Evolutionary conservation across 53 echinoderm and acorn worm species (phyloP).

Genomic region (Temnopleurus reevesii): DNA sequence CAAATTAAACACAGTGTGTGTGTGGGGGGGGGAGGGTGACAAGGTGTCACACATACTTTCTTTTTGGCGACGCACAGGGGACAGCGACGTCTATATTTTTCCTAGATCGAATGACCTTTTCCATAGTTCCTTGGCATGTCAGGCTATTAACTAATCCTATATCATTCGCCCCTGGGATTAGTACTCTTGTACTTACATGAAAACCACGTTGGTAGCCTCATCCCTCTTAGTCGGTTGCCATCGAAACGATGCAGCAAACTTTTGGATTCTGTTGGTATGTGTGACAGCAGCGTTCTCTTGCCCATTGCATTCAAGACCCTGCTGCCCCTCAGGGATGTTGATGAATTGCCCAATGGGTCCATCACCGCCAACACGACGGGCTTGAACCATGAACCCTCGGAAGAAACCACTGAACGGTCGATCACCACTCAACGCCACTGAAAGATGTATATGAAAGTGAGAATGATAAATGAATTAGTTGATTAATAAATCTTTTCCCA

Average conservation of each 20-base stretch:
- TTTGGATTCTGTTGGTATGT: neutral
- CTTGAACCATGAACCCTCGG: slow-evolving; percentile 30
- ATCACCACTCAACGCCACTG: neutral
- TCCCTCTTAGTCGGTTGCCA: slow-evolving; percentile 14
- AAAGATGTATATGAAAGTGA: neutral
- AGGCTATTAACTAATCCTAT: too few relatives aligned
- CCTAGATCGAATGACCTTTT: too few relatives aligned
- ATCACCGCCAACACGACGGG: slow-evolving; percentile 30
- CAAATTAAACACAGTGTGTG: too few relatives aligned
- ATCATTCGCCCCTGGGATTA: too few relatives aligned
- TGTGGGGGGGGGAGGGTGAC: too few relatives aligned
- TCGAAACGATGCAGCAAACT: neutral
- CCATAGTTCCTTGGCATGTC: too few relatives aligned
- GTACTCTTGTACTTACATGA: slow-evolving; percentile 42
- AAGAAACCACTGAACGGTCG: neutral
- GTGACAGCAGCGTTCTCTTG: slow-evolving; percentile 8
- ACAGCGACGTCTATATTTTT: too few relatives aligned
- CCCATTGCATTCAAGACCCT: slow-evolving; percentile 10
- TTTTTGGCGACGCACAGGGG: too few relatives aligned
- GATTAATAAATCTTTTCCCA: too few relatives aligned
- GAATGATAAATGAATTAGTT: too few relatives aligned
- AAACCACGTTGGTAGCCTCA: neutral
- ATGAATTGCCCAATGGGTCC: neutral
- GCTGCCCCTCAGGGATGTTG: neutral
- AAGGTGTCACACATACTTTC: too few relatives aligned